Percentiles rank a stretch among this genome's conserved stretches.
These are phyloP conservation scores for Channa striata DNA, from an alignment of 2,797 vertebrate genomes.

Conservation along the genomic window DNA sequence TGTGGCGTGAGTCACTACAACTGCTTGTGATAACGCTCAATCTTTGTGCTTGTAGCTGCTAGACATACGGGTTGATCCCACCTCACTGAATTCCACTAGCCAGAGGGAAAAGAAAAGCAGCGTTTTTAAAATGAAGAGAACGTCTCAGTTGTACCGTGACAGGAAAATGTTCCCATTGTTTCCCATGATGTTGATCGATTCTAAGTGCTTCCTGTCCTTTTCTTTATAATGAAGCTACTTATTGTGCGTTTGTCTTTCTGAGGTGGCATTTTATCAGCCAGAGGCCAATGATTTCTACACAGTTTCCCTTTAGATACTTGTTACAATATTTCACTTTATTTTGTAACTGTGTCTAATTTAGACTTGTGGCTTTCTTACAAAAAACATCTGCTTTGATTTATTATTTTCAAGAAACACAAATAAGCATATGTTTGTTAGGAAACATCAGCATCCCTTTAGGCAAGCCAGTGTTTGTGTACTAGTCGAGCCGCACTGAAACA, in stretches of 20 bases:
- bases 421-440: too few relatives aligned
- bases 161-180: conserved; percentile 32
- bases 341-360: background rate
- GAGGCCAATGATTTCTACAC: background rate
- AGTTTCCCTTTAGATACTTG: background rate
- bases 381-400: too few relatives aligned
- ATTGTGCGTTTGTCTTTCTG: conserved; percentile 1
- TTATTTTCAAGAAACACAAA: too few relatives aligned
- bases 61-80: conserved; percentile 41
- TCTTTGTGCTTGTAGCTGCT: conserved; percentile 39
- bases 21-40: conserved; percentile 30
- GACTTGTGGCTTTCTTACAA: too few relatives aligned
- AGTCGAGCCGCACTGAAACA: too few relatives aligned
- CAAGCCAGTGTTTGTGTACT: too few relatives aligned
- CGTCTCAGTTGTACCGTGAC: conserved; percentile 14
- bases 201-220: conserved; percentile 38
- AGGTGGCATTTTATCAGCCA: background rate
- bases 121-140: conserved; percentile 30
- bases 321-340: background rate
- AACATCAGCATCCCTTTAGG: too few relatives aligned
- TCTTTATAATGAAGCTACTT: conserved; percentile 1
- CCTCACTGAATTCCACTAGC: conserved; percentile 17
- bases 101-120: conserved; percentile 30
- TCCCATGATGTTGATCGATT: conserved; percentile 9
- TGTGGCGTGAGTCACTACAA: conserved; percentile 47